Conservation (phyloP, 2,888 invertebrate genomes). For the Lasioglossum malachurum region DNA sequence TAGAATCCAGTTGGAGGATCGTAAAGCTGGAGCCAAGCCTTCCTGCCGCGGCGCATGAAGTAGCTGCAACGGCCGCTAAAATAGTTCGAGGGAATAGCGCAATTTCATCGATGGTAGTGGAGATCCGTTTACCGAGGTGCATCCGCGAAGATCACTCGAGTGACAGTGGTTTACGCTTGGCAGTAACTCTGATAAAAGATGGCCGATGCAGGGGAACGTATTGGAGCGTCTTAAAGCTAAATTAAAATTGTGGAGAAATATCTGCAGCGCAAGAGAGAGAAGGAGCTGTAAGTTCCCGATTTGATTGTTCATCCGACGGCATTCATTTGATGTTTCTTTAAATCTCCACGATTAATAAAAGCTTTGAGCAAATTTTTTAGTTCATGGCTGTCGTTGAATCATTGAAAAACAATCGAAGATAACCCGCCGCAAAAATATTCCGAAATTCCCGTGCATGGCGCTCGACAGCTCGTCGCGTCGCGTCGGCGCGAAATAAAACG, state of each 20-base stretch:
- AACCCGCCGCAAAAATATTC: conserved; percentile 25
- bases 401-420: background rate
- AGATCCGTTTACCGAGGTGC: background rate
- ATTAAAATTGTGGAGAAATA: background rate
- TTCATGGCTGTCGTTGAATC: background rate
- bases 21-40: conserved; percentile 22
- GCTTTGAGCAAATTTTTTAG: background rate
- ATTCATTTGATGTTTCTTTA: background rate
- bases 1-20: conserved; percentile 29
- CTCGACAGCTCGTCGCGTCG: conserved; percentile 1
- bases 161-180: background rate
- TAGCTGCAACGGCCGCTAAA: conserved; percentile 1
- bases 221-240: background rate
- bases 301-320: no score
- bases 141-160: background rate
- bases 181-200: background rate
- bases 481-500: conserved; percentile 42
- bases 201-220: background rate
- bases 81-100: conserved; percentile 17
- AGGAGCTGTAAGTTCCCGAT: background rate
- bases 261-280: background rate
- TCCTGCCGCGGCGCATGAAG: background rate
- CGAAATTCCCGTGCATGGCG: conserved; percentile 18
- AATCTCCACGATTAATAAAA: background rate
- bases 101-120: conserved; percentile 7